These are phyloP conservation scores for Eugnorisma glareosa DNA, from an alignment of 2,888 invertebrate genomes.

Conservation along the genomic window DNA sequence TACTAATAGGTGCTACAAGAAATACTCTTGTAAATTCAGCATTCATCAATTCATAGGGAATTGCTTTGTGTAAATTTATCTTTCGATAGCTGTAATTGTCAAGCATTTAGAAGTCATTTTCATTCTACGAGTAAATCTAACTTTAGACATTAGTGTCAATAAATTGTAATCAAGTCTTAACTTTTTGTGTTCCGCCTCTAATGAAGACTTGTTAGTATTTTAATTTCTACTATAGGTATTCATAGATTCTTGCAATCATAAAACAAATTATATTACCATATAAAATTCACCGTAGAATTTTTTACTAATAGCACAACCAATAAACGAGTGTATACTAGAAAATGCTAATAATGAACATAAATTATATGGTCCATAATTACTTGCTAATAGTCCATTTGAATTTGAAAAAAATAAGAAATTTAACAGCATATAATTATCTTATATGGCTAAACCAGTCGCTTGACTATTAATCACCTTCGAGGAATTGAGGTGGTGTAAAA, in stretches of 20 bases:
- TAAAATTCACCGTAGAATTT: conserved; percentile 40
- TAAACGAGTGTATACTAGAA: conserved; percentile 47
- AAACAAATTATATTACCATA: conserved; percentile 47
- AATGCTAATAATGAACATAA: conserved; percentile 65
- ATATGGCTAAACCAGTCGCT: conserved; percentile 42
- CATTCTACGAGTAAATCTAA: not conserved
- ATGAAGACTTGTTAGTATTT: conserved; percentile 45
- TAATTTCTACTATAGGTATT: conserved; percentile 20
- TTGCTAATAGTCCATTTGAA: conserved; percentile 56
- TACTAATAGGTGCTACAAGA: not conserved
- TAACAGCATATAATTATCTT: conserved; percentile 57
- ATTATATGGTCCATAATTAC: conserved; percentile 63
- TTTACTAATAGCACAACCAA: conserved; percentile 41
- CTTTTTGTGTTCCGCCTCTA: conserved; percentile 19
- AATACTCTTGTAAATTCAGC: not conserved
- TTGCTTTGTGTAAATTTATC: too few species aligned
- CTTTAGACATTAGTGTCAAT: not conserved
- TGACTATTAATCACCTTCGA: conserved; percentile 33
- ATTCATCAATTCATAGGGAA: too few species aligned
- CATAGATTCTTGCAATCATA: conserved; percentile 28
- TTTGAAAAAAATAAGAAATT: conserved; percentile 43
- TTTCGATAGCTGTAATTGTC: not conserved
- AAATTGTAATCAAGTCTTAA: conserved; percentile 25
- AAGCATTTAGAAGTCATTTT: not conserved
- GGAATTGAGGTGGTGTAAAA: conserved; percentile 23